Conservation (phyloP, 2,888 invertebrate species). For the Imbricaverruca yamaguchii region DNA sequence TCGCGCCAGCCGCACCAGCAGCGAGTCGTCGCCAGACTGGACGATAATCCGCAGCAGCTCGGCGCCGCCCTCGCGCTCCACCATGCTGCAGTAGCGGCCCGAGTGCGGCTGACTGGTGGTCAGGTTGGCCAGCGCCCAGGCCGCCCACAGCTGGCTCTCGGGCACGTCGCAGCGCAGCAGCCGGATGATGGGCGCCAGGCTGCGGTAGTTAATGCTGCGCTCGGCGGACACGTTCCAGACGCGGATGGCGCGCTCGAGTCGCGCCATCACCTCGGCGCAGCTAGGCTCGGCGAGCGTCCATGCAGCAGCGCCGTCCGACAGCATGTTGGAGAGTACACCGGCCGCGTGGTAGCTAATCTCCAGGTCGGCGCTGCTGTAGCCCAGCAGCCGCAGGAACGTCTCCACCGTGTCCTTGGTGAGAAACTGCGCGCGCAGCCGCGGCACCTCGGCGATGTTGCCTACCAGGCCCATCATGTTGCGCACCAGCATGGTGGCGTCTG, state of each 20-base stretch:
- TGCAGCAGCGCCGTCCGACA: conserved; percentile 75
- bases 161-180: conserved; percentile 61
- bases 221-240: conserved; percentile 80
- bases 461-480: conserved; percentile 97
- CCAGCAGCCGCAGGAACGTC: conserved; percentile 66
- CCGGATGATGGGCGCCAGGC: conserved; percentile 86
- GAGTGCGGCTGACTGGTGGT: conserved; percentile 46
- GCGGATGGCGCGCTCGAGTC: conserved; percentile 72
- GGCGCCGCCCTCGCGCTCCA: conserved; percentile 78
- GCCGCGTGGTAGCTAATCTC: conserved; percentile 91
- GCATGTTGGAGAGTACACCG: conserved; percentile 90
- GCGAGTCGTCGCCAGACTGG: background rate
- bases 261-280: conserved; percentile 60
- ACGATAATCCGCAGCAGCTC: conserved; percentile 52
- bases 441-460: conserved; percentile 94
- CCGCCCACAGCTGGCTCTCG: conserved; percentile 92
- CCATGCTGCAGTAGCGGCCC: conserved; percentile 67
- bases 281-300: conserved; percentile 71
- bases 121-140: conserved; percentile 94
- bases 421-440: conserved; percentile 65
- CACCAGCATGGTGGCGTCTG: conserved; percentile 74
- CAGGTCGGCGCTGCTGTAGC: conserved; percentile 50
- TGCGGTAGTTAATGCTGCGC: conserved; percentile 87
- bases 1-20: conserved; percentile 3
- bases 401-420: conserved; percentile 56